These are phyloP conservation scores for Cyphomyrmex costatus DNA, from an alignment of 1,140 invertebrate species.

Conservation along the genomic window DNA sequence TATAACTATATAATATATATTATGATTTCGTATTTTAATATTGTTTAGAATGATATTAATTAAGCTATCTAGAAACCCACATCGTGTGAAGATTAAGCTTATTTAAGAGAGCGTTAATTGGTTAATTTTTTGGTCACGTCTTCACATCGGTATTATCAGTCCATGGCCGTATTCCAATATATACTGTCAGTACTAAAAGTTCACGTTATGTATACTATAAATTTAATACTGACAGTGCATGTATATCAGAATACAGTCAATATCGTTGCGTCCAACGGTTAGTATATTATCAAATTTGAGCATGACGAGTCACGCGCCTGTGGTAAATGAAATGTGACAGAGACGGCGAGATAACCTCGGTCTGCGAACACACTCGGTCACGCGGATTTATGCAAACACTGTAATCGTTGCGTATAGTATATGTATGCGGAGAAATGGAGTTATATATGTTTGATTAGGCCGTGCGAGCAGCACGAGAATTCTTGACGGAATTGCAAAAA, in stretches of 20 bases:
- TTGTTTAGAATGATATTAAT: neutral
- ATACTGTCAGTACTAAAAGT: no score
- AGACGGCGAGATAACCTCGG: constrained; percentile 42
- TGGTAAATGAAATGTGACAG: constrained; percentile 44
- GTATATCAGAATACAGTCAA: neutral
- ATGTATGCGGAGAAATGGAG: neutral
- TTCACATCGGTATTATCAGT: neutral
- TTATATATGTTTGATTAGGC: neutral
- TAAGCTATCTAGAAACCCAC: neutral
- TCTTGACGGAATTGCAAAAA: neutral
- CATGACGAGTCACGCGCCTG: constrained; percentile 23
- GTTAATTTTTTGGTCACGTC: neutral
- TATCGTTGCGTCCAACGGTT: neutral
- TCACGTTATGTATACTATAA: no score
- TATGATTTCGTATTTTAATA: neutral
- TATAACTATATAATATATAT: neutral
- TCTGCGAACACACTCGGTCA: neutral
- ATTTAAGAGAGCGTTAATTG: neutral
- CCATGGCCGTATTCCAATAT: no score
- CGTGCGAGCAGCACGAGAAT: neutral
- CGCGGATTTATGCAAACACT: constrained; percentile 48
- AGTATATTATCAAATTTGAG: constrained; percentile 35
- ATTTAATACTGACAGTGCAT: no score
- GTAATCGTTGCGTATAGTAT: constrained; percentile 23
- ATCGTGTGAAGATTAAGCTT: neutral